Base-by-base conservation (phyloP, 2,888 invertebrate species). In the Aspidiotus destructor region DNA sequence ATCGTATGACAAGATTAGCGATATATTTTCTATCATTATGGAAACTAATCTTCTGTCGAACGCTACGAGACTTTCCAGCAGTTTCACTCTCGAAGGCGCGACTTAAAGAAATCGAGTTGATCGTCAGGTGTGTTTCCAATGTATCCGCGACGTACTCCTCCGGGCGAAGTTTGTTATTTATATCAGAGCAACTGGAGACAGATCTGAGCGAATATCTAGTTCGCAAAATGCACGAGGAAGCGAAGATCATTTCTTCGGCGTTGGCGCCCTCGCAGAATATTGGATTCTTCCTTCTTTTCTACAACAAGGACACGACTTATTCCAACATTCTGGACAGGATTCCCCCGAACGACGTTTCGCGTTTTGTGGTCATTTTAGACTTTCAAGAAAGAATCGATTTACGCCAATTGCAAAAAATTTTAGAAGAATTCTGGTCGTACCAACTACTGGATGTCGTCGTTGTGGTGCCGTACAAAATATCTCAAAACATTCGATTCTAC, bases 361-460 rank as follows among this genome's bases (percentile, higher is more conserved):
- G 68, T 17, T 61, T 68, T 41, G 62, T 61, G 17, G 28, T 68
- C 17, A 16, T 68, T 7, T 68, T 60, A 41, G 68, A 68, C 40
- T 68, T 61, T 42, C 68, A 68, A 54, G 61, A 61, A 17, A 61
- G 54, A 54, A 68, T 70, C 52, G 71, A 69, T 58, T 60, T 72
- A 61, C 62, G 69, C 17, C 69, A 62, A n/a, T 68, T 73, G 10
- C 72, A 72, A 9, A 60, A 54, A 44, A 61, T 72, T 41, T 73
- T 74, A 41, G 73, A 74, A 53, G 70, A 70, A 17, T 74, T 74
- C 52, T 74, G 74, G 74, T 69, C 70, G 53, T 72, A 70, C 61
- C 73, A 74, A 70, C 72, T 74, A 28, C 65, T 74, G 42, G 73
- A 74, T 67, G 74, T 73, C 7, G 71, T 73, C 16, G 73, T 72